These are phyloP conservation scores for Brachionus asplanchnoidis DNA, from an alignment of 1,140 invertebrate genomes.

Conservation along the genomic window DNA sequence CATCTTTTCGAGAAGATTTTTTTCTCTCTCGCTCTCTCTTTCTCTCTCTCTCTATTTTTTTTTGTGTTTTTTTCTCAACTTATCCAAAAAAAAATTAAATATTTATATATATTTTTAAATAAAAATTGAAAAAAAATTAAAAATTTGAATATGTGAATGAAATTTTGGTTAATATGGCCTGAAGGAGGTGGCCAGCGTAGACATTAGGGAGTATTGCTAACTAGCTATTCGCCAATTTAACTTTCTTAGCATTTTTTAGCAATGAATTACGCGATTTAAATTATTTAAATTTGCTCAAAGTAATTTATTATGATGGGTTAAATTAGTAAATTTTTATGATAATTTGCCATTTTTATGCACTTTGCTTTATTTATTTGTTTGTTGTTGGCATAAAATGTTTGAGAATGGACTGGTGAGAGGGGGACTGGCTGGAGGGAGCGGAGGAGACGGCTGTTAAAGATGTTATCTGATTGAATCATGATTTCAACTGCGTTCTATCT, in stretches of 20 bases:
- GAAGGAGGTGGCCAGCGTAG: not conserved
- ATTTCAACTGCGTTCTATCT: not conserved
- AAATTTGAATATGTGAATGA: not conserved
- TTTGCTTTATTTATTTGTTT: not conserved
- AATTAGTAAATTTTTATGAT: not conserved
- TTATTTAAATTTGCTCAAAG: not conserved
- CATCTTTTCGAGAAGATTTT: not conserved
- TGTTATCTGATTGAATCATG: not conserved
- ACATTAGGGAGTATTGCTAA: not conserved
- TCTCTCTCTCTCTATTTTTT: not conserved
- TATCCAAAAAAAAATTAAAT: not conserved
- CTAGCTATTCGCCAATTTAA: not conserved
- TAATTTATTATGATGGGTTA: not conserved
- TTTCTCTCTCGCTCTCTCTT: not conserved
- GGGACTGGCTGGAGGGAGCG: not conserved
- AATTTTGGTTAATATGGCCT: not conserved
- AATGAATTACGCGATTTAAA: not conserved
- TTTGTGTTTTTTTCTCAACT: not conserved
- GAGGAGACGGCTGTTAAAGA: not conserved
- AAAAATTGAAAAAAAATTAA: not conserved
- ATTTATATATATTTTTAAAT: not conserved
- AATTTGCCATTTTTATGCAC: not conserved
- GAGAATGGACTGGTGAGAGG: not conserved
- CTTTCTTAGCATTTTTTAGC: not conserved
- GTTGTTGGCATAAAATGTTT: conserved; percentile 1